Percentiles rank a stretch among this genome's conserved stretches.
These are phyloP conservation scores for Centropus bengalensis DNA, from an alignment of 2,113 vertebrate genomes.

Conservation along the genomic window DNA sequence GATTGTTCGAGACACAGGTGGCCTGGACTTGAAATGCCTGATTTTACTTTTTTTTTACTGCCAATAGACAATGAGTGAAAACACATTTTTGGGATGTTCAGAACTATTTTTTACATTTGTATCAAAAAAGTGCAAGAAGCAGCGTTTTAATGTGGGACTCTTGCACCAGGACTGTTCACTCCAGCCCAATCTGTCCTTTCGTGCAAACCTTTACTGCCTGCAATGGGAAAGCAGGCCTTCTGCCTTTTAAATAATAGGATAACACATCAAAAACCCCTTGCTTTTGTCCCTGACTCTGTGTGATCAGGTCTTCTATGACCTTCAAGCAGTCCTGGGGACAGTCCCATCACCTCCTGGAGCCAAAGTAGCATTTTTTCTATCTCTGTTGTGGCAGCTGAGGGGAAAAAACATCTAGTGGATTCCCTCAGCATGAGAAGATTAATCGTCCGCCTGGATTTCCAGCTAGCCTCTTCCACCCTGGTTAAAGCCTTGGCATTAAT, in stretches of 20 bases:
- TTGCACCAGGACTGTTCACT: not conserved
- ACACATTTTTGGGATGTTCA: not conserved
- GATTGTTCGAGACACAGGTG: not conserved
- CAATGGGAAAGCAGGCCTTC: not conserved
- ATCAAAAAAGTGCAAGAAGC: not conserved
- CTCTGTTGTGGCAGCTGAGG: not conserved
- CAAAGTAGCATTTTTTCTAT: not conserved
- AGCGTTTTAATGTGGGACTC: not conserved
- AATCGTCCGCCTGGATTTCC: not conserved
- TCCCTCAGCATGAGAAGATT: not conserved
- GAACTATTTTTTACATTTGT: not conserved
- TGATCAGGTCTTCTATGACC: not conserved
- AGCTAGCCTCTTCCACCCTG: not conserved
- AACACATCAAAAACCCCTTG: not conserved
- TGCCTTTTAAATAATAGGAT: not conserved
- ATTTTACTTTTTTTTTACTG: not conserved
- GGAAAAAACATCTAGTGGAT: not conserved
- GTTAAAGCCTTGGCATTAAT: conserved; percentile 11
- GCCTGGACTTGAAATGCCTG: not conserved
- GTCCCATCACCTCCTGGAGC: not conserved
- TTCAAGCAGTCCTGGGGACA: not conserved
- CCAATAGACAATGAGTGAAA: not conserved
- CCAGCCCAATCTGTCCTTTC: not conserved
- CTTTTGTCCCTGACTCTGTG: not conserved
- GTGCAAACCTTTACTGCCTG: not conserved